Conservation (phyloP, 2,888 invertebrate genomes). For the Drosophila affinis region DNA sequence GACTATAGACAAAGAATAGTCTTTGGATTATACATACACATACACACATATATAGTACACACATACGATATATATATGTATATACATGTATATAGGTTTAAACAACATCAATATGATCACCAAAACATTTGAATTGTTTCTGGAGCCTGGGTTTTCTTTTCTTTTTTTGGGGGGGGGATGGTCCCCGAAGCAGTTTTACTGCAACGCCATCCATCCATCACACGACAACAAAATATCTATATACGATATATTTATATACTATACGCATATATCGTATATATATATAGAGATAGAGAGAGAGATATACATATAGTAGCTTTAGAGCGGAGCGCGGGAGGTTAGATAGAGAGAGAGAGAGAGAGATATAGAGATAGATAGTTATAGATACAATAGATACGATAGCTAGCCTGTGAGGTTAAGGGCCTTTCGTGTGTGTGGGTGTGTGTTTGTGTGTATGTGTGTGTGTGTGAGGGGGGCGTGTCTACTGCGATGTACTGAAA, state of each 20-base stretch:
- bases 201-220: constrained; percentile 51
- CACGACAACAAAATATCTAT: constrained; percentile 54
- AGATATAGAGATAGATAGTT: constrained; percentile 29
- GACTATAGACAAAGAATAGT: constrained; percentile 5
- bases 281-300: constrained; percentile 16
- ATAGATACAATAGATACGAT: constrained; percentile 54
- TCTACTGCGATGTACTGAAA: constrained; percentile 67
- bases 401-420: constrained; percentile 35
- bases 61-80: constrained; percentile 14
- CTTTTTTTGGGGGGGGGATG: constrained; percentile 14
- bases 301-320: constrained; percentile 17
- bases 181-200: constrained; percentile 55
- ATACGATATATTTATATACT: constrained; percentile 28
- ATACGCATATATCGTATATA: constrained; percentile 22
- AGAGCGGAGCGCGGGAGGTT: constrained; percentile 14
- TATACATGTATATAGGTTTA: constrained; percentile 25
- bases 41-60: constrained; percentile 21
- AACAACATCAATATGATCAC: constrained; percentile 71
- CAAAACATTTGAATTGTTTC: constrained; percentile 56
- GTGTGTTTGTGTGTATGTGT: constrained; percentile 5
- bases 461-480: constrained; percentile 7
- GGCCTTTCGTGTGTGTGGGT: constrained; percentile 20
- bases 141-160: constrained; percentile 12
- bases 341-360: constrained; percentile 1
- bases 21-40: constrained; percentile 17